phyloP scores from a whole-genome alignment of 92 coral and sea anemone species.

The Zoanthus gigantus region DNA sequence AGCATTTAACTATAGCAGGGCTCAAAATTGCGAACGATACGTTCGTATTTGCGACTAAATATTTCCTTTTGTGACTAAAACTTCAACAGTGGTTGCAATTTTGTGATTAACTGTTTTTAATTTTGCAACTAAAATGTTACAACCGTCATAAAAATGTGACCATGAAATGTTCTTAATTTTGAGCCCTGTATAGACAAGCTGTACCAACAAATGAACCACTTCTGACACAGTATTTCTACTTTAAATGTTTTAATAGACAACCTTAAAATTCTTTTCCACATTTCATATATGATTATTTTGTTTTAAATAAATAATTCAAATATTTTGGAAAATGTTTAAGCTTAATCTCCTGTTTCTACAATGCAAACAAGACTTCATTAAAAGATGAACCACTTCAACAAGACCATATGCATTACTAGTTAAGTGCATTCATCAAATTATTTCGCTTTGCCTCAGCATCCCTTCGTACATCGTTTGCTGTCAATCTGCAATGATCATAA shows the following conservation, averaged over 20 bases:
- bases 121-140: too few species aligned
- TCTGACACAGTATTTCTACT: slow-evolving; percentile 4
- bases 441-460: slow-evolving; percentile 17
- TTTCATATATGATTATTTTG: background rate
- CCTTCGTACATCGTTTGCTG: slow-evolving; percentile 7
- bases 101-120: too few species aligned
- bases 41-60: too few species aligned
- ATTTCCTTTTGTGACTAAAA: too few species aligned
- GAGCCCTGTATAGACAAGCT: background rate
- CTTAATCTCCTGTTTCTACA: background rate
- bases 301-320: background rate
- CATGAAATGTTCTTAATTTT: background rate
- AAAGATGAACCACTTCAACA: slow-evolving; percentile 1
- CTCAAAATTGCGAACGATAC: too few species aligned
- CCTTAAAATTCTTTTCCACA: background rate
- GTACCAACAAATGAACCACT: slow-evolving; percentile 12
- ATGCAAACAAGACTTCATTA: slow-evolving; percentile 8
- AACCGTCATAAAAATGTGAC: background rate
- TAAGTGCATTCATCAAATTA: slow-evolving; percentile 7
- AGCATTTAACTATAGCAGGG: background rate
- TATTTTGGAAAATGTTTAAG: background rate
- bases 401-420: background rate
- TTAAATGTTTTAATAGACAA: background rate
- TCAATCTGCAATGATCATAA: background rate
- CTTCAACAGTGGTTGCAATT: too few species aligned